These are phyloP conservation scores for Nephrotoma flavescens DNA, from an alignment of 2,888 invertebrate species.

Conservation along the genomic window DNA sequence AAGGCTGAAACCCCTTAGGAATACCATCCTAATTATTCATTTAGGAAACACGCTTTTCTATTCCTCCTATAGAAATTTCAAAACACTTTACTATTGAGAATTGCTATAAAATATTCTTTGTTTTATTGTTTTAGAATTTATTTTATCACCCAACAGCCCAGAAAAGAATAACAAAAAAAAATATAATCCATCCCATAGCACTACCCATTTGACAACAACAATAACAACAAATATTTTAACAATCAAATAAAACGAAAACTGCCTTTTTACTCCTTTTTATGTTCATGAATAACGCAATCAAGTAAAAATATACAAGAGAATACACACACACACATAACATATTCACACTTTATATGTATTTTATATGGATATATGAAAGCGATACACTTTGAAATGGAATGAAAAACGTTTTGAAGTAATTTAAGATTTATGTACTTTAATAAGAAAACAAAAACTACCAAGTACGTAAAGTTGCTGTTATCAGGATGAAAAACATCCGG, in stretches of 20 bases:
- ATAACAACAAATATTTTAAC: neutral
- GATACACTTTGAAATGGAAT: neutral
- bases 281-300: neutral
- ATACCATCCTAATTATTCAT: neutral
- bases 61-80: neutral
- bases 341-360: neutral
- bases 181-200: neutral
- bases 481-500: too few relatives aligned
- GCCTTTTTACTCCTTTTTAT: neutral
- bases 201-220: neutral
- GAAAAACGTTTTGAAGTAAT: neutral
- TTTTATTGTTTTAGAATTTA: neutral
- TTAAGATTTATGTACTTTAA: neutral
- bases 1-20: neutral
- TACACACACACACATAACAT: neutral
- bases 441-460: neutral
- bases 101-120: neutral
- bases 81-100: neutral
- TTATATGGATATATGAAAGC: neutral
- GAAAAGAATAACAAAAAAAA: neutral
- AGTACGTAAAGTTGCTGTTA: neutral
- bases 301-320: neutral
- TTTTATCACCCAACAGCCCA: neutral
- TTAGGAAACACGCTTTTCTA: neutral
- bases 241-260: neutral